phyloP scores from a whole-genome alignment of 2,888 invertebrate genomes.

The Stictocephala bisonia region DNA sequence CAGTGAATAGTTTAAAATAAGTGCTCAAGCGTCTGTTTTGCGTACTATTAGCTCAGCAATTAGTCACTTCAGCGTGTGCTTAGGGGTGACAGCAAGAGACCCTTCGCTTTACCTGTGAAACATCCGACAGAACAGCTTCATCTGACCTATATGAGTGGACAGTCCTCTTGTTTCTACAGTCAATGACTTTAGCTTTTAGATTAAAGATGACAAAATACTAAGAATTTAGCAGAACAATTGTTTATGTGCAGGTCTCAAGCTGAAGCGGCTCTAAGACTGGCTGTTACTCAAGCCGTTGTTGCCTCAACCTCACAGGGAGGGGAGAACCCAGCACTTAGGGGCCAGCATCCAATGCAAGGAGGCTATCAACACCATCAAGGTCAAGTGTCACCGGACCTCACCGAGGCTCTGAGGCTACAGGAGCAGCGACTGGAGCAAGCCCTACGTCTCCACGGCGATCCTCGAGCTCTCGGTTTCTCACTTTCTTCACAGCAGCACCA shows the following conservation, averaged over 20 bases:
- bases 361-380: slow-evolving; percentile 64
- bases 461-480: slow-evolving; percentile 82
- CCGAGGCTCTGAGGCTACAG: slow-evolving; percentile 77
- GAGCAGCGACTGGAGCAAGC: slow-evolving; percentile 88
- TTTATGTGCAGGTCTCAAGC: slow-evolving; percentile 83
- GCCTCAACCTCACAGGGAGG: slow-evolving; percentile 62
- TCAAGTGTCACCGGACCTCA: slow-evolving; percentile 74
- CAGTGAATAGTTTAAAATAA: too few species aligned
- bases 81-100: too few species aligned
- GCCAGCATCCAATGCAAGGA: slow-evolving; percentile 64
- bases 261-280: slow-evolving; percentile 83
- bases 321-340: slow-evolving; percentile 48
- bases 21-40: too few species aligned
- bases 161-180: too few species aligned
- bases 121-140: too few species aligned
- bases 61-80: too few species aligned
- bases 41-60: too few species aligned
- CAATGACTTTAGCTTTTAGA: too few species aligned
- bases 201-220: too few species aligned
- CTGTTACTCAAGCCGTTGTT: slow-evolving; percentile 77
- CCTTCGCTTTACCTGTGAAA: too few species aligned
- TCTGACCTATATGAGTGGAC: too few species aligned
- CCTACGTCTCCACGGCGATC: slow-evolving; percentile 82
- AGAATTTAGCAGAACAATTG: too few species aligned
- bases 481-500: slow-evolving; percentile 64